Evolutionary conservation across 2,888 invertebrate genomes (phyloP).

Genomic region (Trichogramma dendrolimi): DNA sequence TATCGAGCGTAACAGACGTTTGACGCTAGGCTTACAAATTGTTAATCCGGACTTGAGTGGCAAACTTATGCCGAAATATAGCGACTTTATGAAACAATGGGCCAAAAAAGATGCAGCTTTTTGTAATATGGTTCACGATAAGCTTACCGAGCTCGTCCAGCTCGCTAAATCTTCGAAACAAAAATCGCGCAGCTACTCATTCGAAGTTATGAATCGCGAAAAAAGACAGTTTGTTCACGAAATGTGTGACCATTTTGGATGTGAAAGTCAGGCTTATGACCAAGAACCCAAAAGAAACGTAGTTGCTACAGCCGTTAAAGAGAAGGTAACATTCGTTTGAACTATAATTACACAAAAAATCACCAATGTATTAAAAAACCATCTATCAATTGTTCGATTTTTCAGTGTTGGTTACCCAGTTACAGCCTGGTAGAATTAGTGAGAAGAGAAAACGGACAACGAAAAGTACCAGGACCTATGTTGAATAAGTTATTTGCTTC

Average conservation of each 20-base stretch:
- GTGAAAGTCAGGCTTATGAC: conserved; percentile 91
- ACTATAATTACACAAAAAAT: conserved; percentile 9
- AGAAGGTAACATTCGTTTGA: conserved; percentile 57
- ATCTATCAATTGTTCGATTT: conserved; percentile 17
- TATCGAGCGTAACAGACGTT: conserved; percentile 79
- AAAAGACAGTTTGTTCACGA: conserved; percentile 92
- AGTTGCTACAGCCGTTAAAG: conserved; percentile 81
- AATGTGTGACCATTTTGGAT: conserved; percentile 90
- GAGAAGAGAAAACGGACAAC: conserved; percentile 73
- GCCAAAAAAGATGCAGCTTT: conserved; percentile 77
- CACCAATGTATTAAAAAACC: background rate
- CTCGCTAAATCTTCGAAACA: conserved; percentile 83
- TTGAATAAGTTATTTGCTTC: conserved; percentile 39
- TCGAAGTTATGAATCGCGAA: conserved; percentile 89
- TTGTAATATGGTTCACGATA: conserved; percentile 78
- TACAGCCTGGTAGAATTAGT: conserved; percentile 79
- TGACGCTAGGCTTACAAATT: conserved; percentile 89
- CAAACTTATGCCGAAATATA: conserved; percentile 79
- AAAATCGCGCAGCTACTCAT: conserved; percentile 77
- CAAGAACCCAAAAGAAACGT: conserved; percentile 93
- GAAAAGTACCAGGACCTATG: conserved; percentile 75
- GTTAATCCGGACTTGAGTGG: conserved; percentile 81
- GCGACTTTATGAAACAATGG: conserved; percentile 78
- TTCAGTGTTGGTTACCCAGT: conserved; percentile 83
- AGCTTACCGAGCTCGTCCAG: conserved; percentile 79